Conservation (phyloP, 2,113 vertebrate genomes). For the Tragelaphus scriptus region DNA sequence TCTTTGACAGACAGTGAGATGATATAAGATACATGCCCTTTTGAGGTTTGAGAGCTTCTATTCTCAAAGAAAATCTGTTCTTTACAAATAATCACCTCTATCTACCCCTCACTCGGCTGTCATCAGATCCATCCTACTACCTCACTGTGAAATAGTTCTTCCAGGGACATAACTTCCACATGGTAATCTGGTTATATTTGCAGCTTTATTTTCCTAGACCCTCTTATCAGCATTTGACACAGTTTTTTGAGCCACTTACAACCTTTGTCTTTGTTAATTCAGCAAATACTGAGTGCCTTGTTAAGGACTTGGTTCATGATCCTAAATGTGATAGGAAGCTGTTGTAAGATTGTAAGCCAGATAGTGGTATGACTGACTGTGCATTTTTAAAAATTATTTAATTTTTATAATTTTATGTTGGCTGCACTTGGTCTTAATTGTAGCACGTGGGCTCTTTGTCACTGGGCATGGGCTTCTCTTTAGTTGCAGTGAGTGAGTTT, state of each 20-base stretch:
- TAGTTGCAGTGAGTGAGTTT: neutral
- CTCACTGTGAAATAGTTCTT: neutral
- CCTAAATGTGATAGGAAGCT: neutral
- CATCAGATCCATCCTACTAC: neutral
- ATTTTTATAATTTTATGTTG: neutral
- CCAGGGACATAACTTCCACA: neutral
- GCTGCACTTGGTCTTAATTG: neutral
- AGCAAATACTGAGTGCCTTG: neutral
- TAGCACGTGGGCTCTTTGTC: neutral
- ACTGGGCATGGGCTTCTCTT: neutral
- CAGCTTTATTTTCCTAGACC: neutral
- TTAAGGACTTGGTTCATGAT: neutral
- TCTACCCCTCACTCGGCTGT: neutral
- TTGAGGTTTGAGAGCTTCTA: neutral
- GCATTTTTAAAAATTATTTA: neutral
- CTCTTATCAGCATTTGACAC: neutral
- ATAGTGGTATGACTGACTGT: neutral
- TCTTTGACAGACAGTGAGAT: neutral
- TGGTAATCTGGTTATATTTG: neutral
- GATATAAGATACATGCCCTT: conserved; percentile 7
- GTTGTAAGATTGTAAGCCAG: neutral
- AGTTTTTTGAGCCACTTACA: neutral
- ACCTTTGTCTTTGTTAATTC: neutral
- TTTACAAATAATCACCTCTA: neutral
- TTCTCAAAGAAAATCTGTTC: neutral